Evolutionary conservation across 2,113 vertebrate genomes (phyloP).

Genomic region (Rostratula benghalensis): DNA sequence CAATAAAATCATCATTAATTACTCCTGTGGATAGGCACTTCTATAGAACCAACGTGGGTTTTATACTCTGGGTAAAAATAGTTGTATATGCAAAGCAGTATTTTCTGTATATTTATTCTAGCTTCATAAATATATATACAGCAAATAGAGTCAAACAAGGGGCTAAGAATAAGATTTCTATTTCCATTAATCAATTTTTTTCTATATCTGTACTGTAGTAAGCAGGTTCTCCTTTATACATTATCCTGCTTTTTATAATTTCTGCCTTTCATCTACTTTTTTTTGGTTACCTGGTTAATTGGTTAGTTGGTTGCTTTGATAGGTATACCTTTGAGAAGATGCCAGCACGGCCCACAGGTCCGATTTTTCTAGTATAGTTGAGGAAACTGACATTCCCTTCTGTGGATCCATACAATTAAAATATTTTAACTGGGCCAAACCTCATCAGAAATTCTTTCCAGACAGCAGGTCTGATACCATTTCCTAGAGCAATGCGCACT

Average conservation of each 20-base stretch:
- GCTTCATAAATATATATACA: background rate
- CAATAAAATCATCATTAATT: background rate
- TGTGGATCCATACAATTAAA: conserved; percentile 78
- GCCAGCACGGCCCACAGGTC: conserved; percentile 70
- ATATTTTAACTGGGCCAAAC: conserved; percentile 73
- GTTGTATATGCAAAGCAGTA: background rate
- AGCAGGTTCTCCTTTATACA: background rate
- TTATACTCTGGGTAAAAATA: background rate
- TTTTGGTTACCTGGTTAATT: background rate
- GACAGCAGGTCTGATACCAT: conserved; percentile 70
- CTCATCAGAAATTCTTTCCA: conserved; percentile 77
- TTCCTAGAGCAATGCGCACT: conserved; percentile 73
- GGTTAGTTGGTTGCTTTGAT: background rate
- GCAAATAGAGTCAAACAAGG: background rate
- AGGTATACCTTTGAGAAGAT: conserved; percentile 66
- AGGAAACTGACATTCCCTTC: conserved; percentile 75
- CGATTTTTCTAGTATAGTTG: conserved; percentile 77
- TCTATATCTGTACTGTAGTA: background rate
- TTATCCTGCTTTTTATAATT: background rate
- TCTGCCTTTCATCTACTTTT: background rate
- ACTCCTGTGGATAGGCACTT: background rate
- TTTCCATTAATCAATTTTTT: background rate
- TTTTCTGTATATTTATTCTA: background rate
- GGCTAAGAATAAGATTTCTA: background rate
- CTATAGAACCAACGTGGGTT: accelerated